These are phyloP conservation scores for Solen grandis DNA, from an alignment of 1,140 invertebrate species.

Conservation along the genomic window DNA sequence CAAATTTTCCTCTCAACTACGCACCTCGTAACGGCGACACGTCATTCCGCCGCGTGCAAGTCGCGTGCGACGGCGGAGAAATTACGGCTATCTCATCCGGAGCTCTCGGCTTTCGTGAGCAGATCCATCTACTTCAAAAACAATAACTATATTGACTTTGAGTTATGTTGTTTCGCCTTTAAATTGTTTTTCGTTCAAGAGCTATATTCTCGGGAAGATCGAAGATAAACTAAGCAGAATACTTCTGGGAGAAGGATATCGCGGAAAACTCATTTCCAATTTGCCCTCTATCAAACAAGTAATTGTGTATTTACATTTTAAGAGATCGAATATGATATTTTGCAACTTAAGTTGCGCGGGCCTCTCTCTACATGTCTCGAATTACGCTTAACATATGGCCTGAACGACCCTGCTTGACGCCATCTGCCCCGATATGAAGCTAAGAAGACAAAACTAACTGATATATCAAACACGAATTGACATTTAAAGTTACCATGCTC, in stretches of 20 bases:
- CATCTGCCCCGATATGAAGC: constrained; percentile 42
- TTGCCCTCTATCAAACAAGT: constrained; percentile 52
- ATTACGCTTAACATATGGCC: constrained; percentile 53
- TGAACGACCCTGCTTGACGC: constrained; percentile 19
- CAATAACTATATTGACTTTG: constrained; percentile 57
- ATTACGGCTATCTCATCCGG: constrained; percentile 48
- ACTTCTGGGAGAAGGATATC: constrained; percentile 44
- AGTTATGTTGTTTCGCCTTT: constrained; percentile 55
- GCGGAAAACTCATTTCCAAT: constrained; percentile 56
- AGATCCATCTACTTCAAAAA: constrained; percentile 58
- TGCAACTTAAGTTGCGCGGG: constrained; percentile 41
- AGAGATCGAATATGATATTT: constrained; percentile 51
- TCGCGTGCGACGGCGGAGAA: constrained; percentile 51
- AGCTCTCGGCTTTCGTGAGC: constrained; percentile 39
- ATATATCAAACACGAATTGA: constrained; percentile 1
- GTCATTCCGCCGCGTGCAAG: constrained; percentile 47
- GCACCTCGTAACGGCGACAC: constrained; percentile 26
- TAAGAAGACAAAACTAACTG: constrained; percentile 27
- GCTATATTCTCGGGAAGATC: constrained; percentile 40
- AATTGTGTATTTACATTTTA: constrained; percentile 53
- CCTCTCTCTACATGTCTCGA: constrained; percentile 19
- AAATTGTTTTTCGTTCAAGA: constrained; percentile 46
- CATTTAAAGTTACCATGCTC: background rate
- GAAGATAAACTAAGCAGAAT: constrained; percentile 56
- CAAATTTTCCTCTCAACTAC: constrained; percentile 37